Evolutionary conservation across 2,113 vertebrate genomes (phyloP).

Genomic region (Burhinus oedicnemus): DNA sequence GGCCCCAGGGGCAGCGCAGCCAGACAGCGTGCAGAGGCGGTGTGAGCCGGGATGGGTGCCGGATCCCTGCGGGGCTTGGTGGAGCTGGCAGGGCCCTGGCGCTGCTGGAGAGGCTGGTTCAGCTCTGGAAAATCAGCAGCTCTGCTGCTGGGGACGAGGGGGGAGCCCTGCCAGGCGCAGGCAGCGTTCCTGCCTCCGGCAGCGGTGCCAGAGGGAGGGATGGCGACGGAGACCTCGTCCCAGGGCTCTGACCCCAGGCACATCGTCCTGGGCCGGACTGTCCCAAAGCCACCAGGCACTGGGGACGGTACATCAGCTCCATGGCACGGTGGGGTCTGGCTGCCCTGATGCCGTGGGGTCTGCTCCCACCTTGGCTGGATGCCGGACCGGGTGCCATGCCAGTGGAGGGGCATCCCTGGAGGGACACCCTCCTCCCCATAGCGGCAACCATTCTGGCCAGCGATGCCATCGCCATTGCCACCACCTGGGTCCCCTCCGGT

Average conservation of each 20-base stretch:
- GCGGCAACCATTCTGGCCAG: rapidly evolving
- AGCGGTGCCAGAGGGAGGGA: background rate
- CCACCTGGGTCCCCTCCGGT: rapidly evolving
- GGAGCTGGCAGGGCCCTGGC: background rate
- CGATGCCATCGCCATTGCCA: background rate
- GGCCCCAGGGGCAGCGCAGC: background rate
- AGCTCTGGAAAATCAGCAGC: background rate
- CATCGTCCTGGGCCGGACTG: background rate
- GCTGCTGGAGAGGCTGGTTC: background rate
- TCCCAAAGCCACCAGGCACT: background rate
- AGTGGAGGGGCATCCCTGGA: background rate
- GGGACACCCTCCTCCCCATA: rapidly evolving
- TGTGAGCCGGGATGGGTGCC: background rate
- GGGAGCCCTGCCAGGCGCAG: background rate
- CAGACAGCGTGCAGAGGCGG: rapidly evolving
- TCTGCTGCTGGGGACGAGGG: background rate
- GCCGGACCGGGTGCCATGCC: too few relatives aligned
- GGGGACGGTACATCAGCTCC: background rate
- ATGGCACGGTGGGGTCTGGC: background rate
- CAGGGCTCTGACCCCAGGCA: background rate
- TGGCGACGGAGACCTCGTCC: background rate
- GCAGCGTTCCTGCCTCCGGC: background rate
- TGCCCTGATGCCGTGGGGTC: rapidly evolving
- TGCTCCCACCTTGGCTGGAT: background rate
- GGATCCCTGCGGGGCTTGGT: background rate